These are phyloP conservation scores for Drosophila kuntzei DNA, from an alignment of 2,888 invertebrate species.

Conservation along the genomic window DNA sequence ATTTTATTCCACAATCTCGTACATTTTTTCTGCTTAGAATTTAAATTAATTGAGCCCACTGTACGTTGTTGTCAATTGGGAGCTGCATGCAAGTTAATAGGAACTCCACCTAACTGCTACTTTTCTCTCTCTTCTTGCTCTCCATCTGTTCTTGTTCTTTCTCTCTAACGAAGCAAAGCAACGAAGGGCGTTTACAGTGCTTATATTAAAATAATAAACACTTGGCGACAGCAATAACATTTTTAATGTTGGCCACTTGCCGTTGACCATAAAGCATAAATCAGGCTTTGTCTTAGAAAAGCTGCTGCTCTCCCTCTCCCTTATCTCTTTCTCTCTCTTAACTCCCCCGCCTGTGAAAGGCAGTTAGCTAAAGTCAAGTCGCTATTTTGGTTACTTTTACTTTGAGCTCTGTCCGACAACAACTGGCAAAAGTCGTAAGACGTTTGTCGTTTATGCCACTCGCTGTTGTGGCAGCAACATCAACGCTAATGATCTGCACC, in stretches of 20 bases:
- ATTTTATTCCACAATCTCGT: too few species aligned
- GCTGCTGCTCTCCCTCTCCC: neutral
- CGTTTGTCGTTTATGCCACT: constrained; percentile 44
- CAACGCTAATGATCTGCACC: constrained; percentile 75
- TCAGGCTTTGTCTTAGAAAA: constrained; percentile 49
- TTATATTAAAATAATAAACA: constrained; percentile 75
- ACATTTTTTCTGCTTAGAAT: too few species aligned
- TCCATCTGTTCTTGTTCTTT: neutral
- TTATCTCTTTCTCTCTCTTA: neutral
- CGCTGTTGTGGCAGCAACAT: constrained; percentile 37
- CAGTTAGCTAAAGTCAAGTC: constrained; percentile 2
- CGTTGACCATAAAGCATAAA: constrained; percentile 67
- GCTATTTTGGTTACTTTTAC: constrained; percentile 20
- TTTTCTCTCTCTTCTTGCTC: neutral
- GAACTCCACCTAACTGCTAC: neutral
- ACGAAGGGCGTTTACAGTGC: constrained; percentile 39
- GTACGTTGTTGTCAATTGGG: constrained; percentile 6
- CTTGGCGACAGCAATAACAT: constrained; percentile 56
- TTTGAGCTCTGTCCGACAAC: constrained; percentile 12
- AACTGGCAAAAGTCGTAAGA: constrained; percentile 25
- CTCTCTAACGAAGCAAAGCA: constrained; percentile 15
- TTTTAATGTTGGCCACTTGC: constrained; percentile 40
- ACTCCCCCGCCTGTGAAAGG: neutral
- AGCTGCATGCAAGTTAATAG: constrained; percentile 35
- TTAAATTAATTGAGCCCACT: neutral